Evolutionary conservation across 1,140 invertebrate genomes (phyloP).

Genomic region (Heliconius nattereri): DNA sequence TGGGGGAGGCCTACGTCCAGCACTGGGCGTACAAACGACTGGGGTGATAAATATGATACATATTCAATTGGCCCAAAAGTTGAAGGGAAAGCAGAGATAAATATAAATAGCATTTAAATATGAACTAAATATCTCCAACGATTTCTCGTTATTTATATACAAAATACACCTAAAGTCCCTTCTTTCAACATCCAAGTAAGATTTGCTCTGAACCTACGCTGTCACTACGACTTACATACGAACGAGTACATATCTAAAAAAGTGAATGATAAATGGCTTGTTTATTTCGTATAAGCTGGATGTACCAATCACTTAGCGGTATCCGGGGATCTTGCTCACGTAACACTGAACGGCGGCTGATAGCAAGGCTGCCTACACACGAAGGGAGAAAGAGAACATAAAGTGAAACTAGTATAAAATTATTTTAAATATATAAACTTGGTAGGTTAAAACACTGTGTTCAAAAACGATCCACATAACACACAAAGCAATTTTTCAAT

Average conservation of each 20-base stretch:
- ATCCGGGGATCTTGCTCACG: slow-evolving; percentile 36
- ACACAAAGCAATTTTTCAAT: no score
- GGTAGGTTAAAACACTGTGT: no score
- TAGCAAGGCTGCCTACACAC: slow-evolving; percentile 28
- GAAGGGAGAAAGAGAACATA: neutral
- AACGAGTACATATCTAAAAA: slow-evolving; percentile 24
- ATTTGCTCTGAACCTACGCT: neutral
- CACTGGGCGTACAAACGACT: no score
- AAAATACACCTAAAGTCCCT: neutral
- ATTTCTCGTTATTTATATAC: neutral
- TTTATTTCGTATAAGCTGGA: slow-evolving; percentile 33
- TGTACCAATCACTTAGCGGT: slow-evolving; percentile 41
- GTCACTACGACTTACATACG: neutral
- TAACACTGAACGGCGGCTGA: slow-evolving; percentile 32
- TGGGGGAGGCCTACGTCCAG: no score
- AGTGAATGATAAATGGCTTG: slow-evolving; percentile 39
- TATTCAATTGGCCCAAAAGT: no score
- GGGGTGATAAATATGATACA: no score
- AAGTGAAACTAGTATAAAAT: no score
- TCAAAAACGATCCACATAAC: no score
- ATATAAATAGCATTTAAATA: neutral
- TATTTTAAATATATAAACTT: no score
- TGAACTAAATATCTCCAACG: neutral
- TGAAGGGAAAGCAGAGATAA: no score
- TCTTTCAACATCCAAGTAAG: neutral